These are phyloP conservation scores for Petrosia ficiformis DNA, from an alignment of 37 sponge, comb jelly and placozoan species.

Conservation along the genomic window DNA sequence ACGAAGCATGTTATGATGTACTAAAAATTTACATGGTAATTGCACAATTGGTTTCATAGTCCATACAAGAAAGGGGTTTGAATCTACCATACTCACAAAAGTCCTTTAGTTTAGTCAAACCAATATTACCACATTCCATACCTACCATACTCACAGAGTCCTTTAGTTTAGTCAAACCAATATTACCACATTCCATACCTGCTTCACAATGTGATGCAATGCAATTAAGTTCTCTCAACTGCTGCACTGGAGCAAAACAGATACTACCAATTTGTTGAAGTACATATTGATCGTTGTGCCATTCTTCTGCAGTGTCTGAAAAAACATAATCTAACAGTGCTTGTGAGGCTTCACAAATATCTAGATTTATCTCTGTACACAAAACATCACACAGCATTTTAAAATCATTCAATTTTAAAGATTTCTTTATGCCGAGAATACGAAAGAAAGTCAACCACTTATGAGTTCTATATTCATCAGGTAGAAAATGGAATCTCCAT, in stretches of 20 bases:
- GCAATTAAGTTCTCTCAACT: not conserved
- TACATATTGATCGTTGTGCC: not conserved
- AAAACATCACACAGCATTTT: too few relatives aligned
- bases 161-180: not conserved
- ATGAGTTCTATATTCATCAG: not conserved
- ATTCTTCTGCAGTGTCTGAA: not conserved
- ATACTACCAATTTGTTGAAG: not conserved
- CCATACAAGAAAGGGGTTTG: not conserved
- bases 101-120: not conserved
- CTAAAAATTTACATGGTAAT: not conserved
- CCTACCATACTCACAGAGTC: not conserved
- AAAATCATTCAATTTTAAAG: not conserved
- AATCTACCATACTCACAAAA: not conserved
- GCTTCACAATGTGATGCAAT: not conserved
- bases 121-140: not conserved
- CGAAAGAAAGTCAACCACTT: slow-evolving; percentile 1
- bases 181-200: not conserved
- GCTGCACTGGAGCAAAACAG: not conserved
- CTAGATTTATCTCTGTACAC: too few relatives aligned
- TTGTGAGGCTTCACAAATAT: too few relatives aligned
- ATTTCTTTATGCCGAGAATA: slow-evolving; percentile 10
- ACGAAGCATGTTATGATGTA: not conserved
- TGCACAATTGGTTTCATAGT: not conserved
- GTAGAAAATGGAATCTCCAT: not conserved
- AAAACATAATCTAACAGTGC: too few relatives aligned